Percentiles rank a stretch among this genome's conserved stretches.
phyloP scores from a whole-genome alignment of 2,797 vertebrate genomes.

The Sebastes taczanowskii region DNA sequence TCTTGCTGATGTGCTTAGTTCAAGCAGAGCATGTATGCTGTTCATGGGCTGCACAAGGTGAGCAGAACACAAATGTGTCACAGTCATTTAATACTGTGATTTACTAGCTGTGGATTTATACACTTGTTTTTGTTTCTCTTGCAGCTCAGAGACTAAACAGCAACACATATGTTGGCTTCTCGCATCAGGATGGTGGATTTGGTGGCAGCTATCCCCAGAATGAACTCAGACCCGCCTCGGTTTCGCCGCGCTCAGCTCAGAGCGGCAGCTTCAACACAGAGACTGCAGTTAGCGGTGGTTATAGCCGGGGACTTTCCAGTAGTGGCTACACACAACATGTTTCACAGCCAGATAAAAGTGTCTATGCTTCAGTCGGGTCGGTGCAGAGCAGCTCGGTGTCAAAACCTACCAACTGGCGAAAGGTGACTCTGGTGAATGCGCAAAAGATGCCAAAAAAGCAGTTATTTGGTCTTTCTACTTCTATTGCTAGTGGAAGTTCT shows the following conservation, averaged over 20 bases:
- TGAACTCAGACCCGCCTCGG: conserved; percentile 51
- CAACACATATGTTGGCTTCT: conserved; percentile 42
- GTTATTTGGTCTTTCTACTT: neutral
- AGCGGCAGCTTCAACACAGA: neutral
- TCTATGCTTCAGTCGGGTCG: rapidly evolving
- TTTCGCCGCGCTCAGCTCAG: neutral
- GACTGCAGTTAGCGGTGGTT: neutral
- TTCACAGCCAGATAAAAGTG: neutral
- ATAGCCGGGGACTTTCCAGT: neutral
- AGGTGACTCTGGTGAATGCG: rapidly evolving
- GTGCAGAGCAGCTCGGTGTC: neutral
- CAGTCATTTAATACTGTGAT: neutral
- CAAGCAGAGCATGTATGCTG: conserved; percentile 57
- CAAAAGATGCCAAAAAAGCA: neutral
- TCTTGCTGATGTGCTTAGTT: conserved; percentile 53
- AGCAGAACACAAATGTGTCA: neutral
- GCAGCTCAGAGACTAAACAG: neutral
- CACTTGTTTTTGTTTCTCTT: neutral
- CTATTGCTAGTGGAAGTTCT: conserved; percentile 12
- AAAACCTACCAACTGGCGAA: neutral
- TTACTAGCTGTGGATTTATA: neutral
- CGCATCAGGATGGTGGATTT: conserved; percentile 3
- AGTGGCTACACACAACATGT: neutral
- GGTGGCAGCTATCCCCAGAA: conserved; percentile 41
- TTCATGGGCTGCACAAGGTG: conserved; percentile 43